phyloP scores from a whole-genome alignment of 23 tunicate genomes.

The Phallusia fumigata region DNA sequence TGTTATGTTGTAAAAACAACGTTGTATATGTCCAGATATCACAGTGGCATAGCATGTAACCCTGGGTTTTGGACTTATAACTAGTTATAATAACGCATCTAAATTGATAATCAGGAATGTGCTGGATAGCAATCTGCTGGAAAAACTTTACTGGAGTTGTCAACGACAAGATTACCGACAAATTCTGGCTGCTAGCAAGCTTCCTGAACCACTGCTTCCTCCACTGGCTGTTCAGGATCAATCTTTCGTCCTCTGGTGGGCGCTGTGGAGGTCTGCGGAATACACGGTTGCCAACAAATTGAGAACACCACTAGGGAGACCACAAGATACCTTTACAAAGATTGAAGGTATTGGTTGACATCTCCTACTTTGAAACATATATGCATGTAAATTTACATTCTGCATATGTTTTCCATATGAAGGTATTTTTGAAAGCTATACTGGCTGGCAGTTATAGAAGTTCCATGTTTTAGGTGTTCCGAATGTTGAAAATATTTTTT shows the following conservation, averaged over 20 bases:
- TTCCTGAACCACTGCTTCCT: conserved; percentile 20
- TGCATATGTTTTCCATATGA: too few relatives aligned
- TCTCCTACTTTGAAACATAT: neutral
- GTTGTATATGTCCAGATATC: too few relatives aligned
- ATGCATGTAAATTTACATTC: too few relatives aligned
- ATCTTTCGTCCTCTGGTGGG: conserved; percentile 74
- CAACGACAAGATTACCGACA: conserved; percentile 39
- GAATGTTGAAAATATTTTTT: too few relatives aligned
- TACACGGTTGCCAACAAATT: conserved; percentile 86
- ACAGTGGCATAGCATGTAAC: too few relatives aligned
- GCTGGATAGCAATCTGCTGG: conserved; percentile 31
- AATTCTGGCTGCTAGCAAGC: neutral
- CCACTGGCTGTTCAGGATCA: conserved; percentile 18
- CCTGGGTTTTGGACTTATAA: too few relatives aligned
- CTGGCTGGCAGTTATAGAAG: too few relatives aligned
- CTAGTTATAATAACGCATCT: neutral
- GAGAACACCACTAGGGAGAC: conserved; percentile 73
- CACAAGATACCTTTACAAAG: conserved; percentile 78
- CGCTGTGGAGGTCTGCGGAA: conserved; percentile 75
- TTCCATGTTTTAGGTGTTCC: too few relatives aligned
- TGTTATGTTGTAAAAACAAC: too few relatives aligned
- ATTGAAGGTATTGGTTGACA: conserved; percentile 89
- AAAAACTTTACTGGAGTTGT: conserved; percentile 71
- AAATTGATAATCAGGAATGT: neutral
- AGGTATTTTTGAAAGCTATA: too few relatives aligned